Evolutionary conservation across 2,113 vertebrate species (phyloP).

Genomic region (human): GRCh38 chr2:67402001-67402500

Average conservation of each 20-base stretch:
- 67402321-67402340: constrained; percentile 3
- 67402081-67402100: not conserved
- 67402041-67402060: not conserved
- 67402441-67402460: not conserved
- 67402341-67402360: not conserved
- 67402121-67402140: not conserved
- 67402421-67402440: not conserved
- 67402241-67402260: not conserved
- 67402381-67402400: not conserved
- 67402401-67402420: not conserved
- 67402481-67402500: not conserved
- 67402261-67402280: not conserved
- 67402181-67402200: not conserved
- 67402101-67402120: constrained; percentile 8
- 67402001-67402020: not conserved
- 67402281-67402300: constrained; percentile 17
- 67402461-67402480: not conserved
- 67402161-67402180: not conserved
- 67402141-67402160: not conserved
- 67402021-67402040: constrained; percentile 12
- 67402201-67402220: not conserved
- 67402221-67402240: not conserved
- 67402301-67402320: not conserved
- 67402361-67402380: not conserved
- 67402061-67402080: not conserved